Evolutionary conservation across 2,888 invertebrate species (phyloP).

Genomic region (Cremastinae sp.): DNA sequence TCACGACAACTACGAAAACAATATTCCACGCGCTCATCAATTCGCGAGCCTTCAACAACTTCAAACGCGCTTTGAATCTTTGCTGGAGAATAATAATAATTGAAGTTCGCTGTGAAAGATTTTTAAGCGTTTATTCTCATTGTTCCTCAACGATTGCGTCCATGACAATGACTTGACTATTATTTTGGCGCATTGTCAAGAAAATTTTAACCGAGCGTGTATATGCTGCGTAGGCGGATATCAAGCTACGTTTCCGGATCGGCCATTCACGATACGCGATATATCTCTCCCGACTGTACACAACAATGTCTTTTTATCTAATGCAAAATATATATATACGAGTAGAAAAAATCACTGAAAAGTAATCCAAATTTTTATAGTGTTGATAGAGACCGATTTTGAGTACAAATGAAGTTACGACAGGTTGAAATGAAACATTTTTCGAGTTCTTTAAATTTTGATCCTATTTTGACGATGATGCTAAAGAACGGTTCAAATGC

Average conservation of each 20-base stretch:
- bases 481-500: no score
- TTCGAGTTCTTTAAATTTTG: no score
- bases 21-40: constrained; percentile 55
- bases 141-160: no score
- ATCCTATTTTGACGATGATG: no score
- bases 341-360: no score
- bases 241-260: constrained; percentile 73
- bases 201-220: constrained; percentile 40
- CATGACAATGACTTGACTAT: no score
- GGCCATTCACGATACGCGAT: constrained; percentile 66
- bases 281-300: constrained; percentile 62
- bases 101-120: no score
- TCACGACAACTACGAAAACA: constrained; percentile 59
- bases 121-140: no score
- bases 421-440: no score
- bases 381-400: no score
- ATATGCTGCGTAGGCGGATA: constrained; percentile 69
- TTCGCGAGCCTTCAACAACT: constrained; percentile 71
- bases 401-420: no score
- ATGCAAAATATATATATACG: background rate
- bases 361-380: no score
- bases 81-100: constrained; percentile 27
- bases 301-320: constrained; percentile 15
- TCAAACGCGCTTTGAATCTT: constrained; percentile 64
- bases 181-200: constrained; percentile 14